Evolutionary conservation across 2,888 invertebrate species (phyloP), one percentile per base, ranked within the genome.

Genomic region (Drosophila infuscata): DNA sequence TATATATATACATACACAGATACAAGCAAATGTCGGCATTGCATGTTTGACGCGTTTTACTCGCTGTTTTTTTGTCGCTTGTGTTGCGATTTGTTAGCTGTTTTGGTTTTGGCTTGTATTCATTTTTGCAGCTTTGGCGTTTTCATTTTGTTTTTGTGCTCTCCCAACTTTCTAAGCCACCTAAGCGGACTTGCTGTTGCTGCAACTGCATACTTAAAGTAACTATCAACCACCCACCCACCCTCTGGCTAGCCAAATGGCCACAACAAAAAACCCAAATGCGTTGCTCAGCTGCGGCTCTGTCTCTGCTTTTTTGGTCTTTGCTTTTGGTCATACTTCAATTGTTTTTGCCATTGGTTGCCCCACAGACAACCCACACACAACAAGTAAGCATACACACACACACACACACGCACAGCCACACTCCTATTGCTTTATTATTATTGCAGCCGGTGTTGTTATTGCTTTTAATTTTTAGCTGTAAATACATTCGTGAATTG

Each of bases 261-360:
- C 68, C 87, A 80, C 66, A 80, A 74, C 65, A 73, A 29, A 49
- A 54, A 53, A 25, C 30, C 36, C 60, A 20, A 36, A 62, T 65
- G 51, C 41, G 53, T 64, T 76, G 59, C 67, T 48, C 66, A 58
- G 70, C 54, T 75, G 65, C 41, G 33, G 20, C 46, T 25, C 7
- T 46, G 46, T 43, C 53, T 61, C 33, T 36, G 30, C 41, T 35
- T 63, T 48, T 48, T 36, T 51, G 33, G n/a, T 69, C 51, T 69
- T 35, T 63, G 54, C 53, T 69, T 79, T 74, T 88, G 84, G 87
- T 83, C 89, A 89, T 87, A 85, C 89, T 72, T 85, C 82, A 85
- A 85, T 83, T 85, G 79, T 70, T 87, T 87, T 88, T 69, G 68
- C 68, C 73, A 70, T 74, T 79, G 73, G 75, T 84, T 88, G 83